Evolutionary conservation across 2,888 invertebrate species (phyloP).

Genomic region (Diarsia brunnea): DNA sequence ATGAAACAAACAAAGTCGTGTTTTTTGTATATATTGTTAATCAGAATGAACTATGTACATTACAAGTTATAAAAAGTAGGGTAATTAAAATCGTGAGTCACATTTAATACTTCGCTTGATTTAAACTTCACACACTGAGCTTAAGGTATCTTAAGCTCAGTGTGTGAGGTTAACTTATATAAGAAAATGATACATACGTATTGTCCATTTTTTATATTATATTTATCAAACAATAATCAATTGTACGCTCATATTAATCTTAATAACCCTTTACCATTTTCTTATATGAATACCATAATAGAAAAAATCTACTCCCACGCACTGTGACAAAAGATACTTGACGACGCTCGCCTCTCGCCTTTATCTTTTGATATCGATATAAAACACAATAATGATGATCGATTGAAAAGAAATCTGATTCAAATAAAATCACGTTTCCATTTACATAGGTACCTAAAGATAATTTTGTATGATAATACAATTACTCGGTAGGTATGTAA

Average conservation of each 20-base stretch:
- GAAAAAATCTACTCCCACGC: not conserved
- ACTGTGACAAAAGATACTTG: not conserved
- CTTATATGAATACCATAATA: constrained; percentile 13
- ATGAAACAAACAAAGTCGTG: no score
- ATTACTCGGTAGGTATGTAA: not conserved
- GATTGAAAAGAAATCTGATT: constrained; percentile 31
- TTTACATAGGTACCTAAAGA: constrained; percentile 9
- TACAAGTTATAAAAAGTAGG: not conserved
- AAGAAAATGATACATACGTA: no score
- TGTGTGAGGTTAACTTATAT: no score
- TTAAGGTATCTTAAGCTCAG: no score
- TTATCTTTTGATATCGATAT: constrained; percentile 17
- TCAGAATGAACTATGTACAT: not conserved
- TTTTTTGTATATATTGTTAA: not conserved
- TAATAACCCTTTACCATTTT: constrained; percentile 29
- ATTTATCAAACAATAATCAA: constrained; percentile 1
- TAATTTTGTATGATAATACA: constrained; percentile 21
- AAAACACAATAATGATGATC: constrained; percentile 50
- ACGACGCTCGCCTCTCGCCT: not conserved
- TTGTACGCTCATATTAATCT: constrained; percentile 10
- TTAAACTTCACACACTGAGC: not conserved
- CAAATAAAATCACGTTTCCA: constrained; percentile 40
- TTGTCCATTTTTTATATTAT: not conserved
- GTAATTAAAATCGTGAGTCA: not conserved
- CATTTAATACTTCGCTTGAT: not conserved